These are phyloP conservation scores for Alentia gelatinosa DNA, from an alignment of 2,888 invertebrate species.

Conservation along the genomic window DNA sequence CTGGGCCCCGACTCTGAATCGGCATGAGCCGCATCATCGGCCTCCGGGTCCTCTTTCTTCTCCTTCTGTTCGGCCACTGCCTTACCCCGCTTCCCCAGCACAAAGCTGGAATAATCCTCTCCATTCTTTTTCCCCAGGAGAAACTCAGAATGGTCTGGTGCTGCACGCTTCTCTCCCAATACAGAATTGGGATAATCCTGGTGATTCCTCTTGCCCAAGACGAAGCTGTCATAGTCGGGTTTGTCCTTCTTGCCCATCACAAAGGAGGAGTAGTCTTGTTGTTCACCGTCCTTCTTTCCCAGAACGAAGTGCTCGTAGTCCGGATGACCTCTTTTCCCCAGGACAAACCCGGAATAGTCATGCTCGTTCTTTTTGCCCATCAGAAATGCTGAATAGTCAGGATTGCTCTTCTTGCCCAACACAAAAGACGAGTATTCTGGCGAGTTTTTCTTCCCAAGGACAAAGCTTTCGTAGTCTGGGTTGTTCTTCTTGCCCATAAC, in stretches of 20 bases:
- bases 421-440: not conserved
- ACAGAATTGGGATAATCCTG: not conserved
- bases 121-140: conserved; percentile 38
- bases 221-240: not conserved
- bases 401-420: not conserved
- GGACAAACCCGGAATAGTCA: not conserved
- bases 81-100: conserved; percentile 9
- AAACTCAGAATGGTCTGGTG: conserved; percentile 28
- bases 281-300: not conserved
- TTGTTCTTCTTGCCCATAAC: not conserved
- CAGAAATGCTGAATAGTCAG: not conserved
- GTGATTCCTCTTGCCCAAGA: conserved; percentile 31
- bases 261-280: not conserved
- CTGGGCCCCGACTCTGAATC: no score
- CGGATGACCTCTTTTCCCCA: conserved; percentile 5
- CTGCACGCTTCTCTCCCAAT: not conserved
- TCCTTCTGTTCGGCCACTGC: not conserved
- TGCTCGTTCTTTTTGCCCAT: not conserved
- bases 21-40: not conserved
- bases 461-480: not conserved
- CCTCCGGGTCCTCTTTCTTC: not conserved
- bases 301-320: not conserved
- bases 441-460: not conserved
- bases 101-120: not conserved
- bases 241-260: conserved; percentile 28